phyloP scores from a whole-genome alignment of 2,113 vertebrate genomes.

The Acanthisitta chloris region DNA sequence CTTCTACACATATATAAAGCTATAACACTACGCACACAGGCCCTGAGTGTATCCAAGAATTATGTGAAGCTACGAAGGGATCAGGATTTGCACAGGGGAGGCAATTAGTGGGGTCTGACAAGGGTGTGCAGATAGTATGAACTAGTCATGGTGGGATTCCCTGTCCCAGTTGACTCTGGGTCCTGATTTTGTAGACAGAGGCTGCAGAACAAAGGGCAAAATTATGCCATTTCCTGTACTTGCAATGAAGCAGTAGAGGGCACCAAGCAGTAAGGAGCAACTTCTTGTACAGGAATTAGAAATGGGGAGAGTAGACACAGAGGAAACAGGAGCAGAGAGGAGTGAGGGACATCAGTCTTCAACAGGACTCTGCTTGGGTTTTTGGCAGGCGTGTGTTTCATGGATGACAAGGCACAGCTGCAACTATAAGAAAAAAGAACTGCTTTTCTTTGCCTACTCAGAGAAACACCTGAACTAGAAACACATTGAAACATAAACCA shows the following conservation, averaged over 20 bases:
- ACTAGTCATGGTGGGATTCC: neutral
- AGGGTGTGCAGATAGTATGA: neutral
- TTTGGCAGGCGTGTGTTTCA: neutral
- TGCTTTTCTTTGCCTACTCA: neutral
- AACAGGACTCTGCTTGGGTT: neutral
- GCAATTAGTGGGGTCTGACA: neutral
- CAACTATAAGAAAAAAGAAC: neutral
- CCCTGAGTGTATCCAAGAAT: neutral
- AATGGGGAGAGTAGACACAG: neutral
- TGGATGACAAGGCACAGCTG: neutral
- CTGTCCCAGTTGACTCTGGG: neutral
- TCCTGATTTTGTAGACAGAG: neutral
- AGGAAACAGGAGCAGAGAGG: neutral
- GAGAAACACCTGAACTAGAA: neutral
- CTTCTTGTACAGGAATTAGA: neutral
- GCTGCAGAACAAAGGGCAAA: neutral
- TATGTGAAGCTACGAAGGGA: neutral
- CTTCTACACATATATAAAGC: accelerated
- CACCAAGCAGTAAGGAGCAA: conserved; percentile 12
- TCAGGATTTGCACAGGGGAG: neutral
- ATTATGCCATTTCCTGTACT: neutral
- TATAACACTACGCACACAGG: neutral
- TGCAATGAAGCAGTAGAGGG: conserved; percentile 27
- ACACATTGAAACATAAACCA: neutral
- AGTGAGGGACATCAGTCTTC: neutral